Evolutionary conservation across 1,140 invertebrate genomes (phyloP), one percentile per base, ranked within the genome.

Genomic region (Apocrypta bakeri): DNA sequence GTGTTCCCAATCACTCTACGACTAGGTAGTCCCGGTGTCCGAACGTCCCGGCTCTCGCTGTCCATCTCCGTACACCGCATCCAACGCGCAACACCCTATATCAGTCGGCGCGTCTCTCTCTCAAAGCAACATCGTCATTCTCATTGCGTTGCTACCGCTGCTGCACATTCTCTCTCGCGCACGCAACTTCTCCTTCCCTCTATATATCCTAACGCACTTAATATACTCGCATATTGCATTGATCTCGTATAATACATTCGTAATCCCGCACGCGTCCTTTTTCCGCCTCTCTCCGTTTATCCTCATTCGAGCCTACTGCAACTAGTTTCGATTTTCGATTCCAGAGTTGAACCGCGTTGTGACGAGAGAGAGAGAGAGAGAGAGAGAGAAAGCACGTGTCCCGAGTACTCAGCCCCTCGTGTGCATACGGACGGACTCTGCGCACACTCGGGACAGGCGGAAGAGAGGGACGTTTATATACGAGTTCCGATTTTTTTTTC

Each of bases 1-100:
- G 90, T 90, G 90, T 90, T 92, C 90, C 91, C 91, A 92, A 92
- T 92, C 91, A 92, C 90, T 92, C 91, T 91, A 91, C 90, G 91
- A 92, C 91, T 92, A 92, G 91, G 90, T 92, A 91, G 90, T 92
- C 90, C 91, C 90, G 81, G 74, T 82, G 74, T 82, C 81, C 81
- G 81, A 83, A 72, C 75, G 33, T 78, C 73, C 74, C 74, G 72
- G 81, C 33, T 24, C 69, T 71, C 37, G 40, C 75, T 78, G 75
- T 83, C 75, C 75, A 42, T 74, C 79, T 74, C 37, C 79, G 17
- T 21, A 17, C 63, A 14, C 7, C 17, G 2, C 68, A 14, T 6
- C 29, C 71, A 33, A n/a, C n/a, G 9, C 71, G 25, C 24, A 2
- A 24, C 37, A 29, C 31, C 21, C 37, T 24, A 7, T 66, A 25